These are phyloP conservation scores for Salarias fasciatus DNA, from an alignment of 2,797 vertebrate species.

Conservation along the genomic window DNA sequence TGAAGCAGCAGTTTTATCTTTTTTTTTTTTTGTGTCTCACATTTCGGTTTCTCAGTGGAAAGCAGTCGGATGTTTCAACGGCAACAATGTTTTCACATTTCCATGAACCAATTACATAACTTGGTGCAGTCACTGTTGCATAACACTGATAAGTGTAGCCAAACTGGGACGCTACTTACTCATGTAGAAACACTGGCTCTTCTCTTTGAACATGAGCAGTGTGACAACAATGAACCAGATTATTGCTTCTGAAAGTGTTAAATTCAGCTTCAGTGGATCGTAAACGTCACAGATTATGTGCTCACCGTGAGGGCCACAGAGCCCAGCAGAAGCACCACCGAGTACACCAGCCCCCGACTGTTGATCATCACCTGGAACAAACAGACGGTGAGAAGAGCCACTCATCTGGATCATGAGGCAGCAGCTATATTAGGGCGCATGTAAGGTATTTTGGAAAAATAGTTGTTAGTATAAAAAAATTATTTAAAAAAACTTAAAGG, in stretches of 20 bases:
- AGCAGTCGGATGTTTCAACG: not conserved
- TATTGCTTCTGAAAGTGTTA: not conserved
- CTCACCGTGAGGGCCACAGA: slow-evolving; percentile 97
- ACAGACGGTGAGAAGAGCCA: not conserved
- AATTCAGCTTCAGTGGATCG: not conserved
- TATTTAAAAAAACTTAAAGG: no score
- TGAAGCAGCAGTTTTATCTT: no score
- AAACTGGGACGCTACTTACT: slow-evolving; percentile 2
- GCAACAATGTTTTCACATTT: slow-evolving; percentile 22
- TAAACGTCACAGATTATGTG: not conserved
- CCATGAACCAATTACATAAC: slow-evolving; percentile 27
- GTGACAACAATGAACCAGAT: not conserved
- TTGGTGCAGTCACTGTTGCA: slow-evolving; percentile 5
- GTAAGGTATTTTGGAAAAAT: no score
- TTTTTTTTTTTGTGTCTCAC: not conserved
- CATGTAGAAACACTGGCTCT: not conserved
- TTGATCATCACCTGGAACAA: slow-evolving; percentile 92
- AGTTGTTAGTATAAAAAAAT: no score
- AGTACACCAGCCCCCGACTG: slow-evolving; percentile 94
- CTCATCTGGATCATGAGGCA: no score
- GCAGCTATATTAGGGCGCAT: no score
- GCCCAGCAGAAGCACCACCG: slow-evolving; percentile 92
- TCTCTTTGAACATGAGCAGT: not conserved
- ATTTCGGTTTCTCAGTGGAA: not conserved
- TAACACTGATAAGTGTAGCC: slow-evolving; percentile 9